Evolutionary conservation across 2,888 invertebrate species (phyloP), one percentile per base, ranked within the genome.

Genomic region (Agonopterix arenella): DNA sequence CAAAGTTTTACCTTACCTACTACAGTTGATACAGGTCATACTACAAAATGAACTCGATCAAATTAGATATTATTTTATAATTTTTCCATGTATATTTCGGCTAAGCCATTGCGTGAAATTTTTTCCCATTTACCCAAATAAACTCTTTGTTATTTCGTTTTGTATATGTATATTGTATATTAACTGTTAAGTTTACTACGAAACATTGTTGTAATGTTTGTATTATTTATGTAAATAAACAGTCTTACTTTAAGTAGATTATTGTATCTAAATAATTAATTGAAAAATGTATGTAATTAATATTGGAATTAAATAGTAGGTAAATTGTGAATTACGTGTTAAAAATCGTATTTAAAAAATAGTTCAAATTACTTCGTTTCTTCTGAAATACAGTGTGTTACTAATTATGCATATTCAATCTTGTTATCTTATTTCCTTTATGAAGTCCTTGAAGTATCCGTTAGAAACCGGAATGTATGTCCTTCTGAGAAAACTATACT

Each of bases 191-290:
- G 86, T 86, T 86, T 86, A 74, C 60, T 72, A 64, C 18, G 70
- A 59, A 70, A 78, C 77, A 81, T 84, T 80, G 85, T 88, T 89
- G 64, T 66, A 68, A 80, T 79, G 78, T 86, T 82, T 85, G 82
- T 86, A 86, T 82, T 85, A 84, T 84, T 82, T 80, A 73, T 88
- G 86, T 88, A 86, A 74, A 88, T 86, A 88, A 64, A 59, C 28
- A 5, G 28, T 28, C 28, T 55, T 64, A 63, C 50, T 70, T 44
- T 80, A 81, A 77, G 76, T 84, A 80, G 73, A 50, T 56, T 76
- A 79, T 76, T 78, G 70, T 76, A 80, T 65, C 60, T 70, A 67
- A 63, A 52, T 46, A 49, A 53, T 36, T 44, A 50, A 47, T 46
- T 50, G 18, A 37, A 37, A 45, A 45, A 11, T 43, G 10, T 28